Base-by-base conservation (phyloP, 2,888 invertebrate species). In the Tanypteryx hageni region DNA sequence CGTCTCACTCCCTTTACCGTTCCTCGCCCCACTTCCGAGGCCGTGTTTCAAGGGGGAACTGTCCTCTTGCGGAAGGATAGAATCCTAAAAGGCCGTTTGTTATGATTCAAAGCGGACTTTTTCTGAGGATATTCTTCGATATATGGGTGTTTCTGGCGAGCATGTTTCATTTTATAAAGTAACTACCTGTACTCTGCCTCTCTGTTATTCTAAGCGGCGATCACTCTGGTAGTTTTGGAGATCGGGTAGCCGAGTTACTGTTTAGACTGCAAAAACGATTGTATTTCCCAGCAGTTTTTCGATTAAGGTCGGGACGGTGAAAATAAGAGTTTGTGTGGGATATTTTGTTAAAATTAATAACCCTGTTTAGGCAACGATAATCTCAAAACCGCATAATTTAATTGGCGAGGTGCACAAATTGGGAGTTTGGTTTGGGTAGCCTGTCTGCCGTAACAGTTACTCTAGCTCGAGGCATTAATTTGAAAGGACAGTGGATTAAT, bases 91-190 rank as follows among this genome's bases (percentile, higher is more conserved):
- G 86, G 61, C n/a, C 61, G 86, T 86, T 86, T 27, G 31, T 86
- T 86, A 86, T 86, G 86, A 86, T 86, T 86, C 61, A 61, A 59
- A 86, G 61, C 58, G 61, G 86, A 22, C 85, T 22, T 82, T 85
- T 85, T 59, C 59, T 16, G 84, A 14, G 57, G 27, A 10, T 85
- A 57, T 84, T 16, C 27, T 31, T 61, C 85, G 27, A 86, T 58
- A 85, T 58, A 61, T 61, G 86, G 58, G 59, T 18, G n/a, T 86
- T 31, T 61, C 14, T 59, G 59, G n/a, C 2, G 59, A 44, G 84
- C n/a, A 14, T 58, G 85, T 85, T 85, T 85, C 85, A 85, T 85
- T 61, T 86, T 86, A 86, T 86, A 57, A 59, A 86, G 86, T 13
- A 61, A 59, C 86, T 58, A 27, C 86, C 27, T 22, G 59, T 31